Percentiles rank a stretch among this genome's conserved stretches.
Evolutionary conservation across 2,113 vertebrate genomes (phyloP).

Genomic region (Nerophis ophidion): DNA sequence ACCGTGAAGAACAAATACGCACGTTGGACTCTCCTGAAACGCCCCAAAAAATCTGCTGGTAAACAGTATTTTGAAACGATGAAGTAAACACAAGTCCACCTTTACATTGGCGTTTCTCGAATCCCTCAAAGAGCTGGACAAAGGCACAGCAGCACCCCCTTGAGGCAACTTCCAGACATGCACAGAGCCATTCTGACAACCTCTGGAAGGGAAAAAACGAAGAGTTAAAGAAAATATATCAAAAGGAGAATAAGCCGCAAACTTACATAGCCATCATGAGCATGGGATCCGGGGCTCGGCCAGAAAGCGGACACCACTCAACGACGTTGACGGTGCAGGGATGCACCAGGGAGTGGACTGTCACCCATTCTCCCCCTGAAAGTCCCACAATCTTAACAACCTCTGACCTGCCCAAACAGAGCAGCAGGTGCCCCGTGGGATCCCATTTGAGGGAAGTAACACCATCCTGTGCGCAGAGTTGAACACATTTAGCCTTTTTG

Average conservation of each 20-base stretch:
- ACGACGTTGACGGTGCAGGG: conserved; percentile 59
- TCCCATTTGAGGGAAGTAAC: conserved; percentile 72
- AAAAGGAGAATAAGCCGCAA: conserved; percentile 1
- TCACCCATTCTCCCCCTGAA: conserved; percentile 60
- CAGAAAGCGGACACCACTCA: conserved; percentile 72
- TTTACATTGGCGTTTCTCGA: conserved; percentile 55
- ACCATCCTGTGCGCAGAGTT: conserved; percentile 57
- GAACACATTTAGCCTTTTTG: neutral
- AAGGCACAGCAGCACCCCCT: conserved; percentile 59
- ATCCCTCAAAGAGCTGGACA: conserved; percentile 53
- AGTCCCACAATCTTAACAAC: conserved; percentile 70
- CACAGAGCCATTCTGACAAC: conserved; percentile 77
- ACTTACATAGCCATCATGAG: conserved; percentile 77
- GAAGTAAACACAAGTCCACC: conserved; percentile 45
- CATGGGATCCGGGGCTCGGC: conserved; percentile 62
- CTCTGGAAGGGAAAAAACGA: conserved; percentile 48
- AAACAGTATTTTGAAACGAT: neutral
- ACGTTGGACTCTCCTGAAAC: conserved; percentile 62
- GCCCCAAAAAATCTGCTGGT: conserved; percentile 2
- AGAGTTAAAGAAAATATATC: neutral
- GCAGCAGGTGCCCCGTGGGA: conserved; percentile 74
- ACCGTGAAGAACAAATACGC: conserved; percentile 70
- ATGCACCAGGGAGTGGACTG: conserved; percentile 70
- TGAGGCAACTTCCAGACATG: conserved; percentile 77
- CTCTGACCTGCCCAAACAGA: conserved; percentile 70